A percentile compares a stretch with the other conserved stretches of the same genome.
These are phyloP conservation scores for Cottus gobio DNA, from an alignment of 2,113 vertebrate species.

Conservation along the genomic window DNA sequence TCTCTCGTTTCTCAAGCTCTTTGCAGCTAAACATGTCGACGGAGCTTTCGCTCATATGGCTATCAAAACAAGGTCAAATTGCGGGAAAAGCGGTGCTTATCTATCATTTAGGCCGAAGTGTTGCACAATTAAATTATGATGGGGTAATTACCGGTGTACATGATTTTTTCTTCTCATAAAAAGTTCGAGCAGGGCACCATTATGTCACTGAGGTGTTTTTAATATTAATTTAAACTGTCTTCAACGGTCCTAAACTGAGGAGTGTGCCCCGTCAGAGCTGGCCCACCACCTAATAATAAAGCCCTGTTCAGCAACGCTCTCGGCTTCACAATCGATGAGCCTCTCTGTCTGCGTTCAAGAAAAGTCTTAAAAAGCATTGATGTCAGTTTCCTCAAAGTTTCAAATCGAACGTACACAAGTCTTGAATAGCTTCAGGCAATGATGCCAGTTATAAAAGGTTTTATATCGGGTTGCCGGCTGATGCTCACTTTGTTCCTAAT, in stretches of 20 bases:
- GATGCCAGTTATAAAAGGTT: neutral
- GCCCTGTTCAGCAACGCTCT: neutral
- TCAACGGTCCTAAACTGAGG: neutral
- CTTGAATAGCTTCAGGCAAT: neutral
- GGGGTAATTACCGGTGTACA: neutral
- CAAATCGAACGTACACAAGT: neutral
- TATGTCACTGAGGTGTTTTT: neutral
- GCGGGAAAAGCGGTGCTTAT: neutral
- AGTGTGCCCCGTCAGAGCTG: neutral
- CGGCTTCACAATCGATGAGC: neutral
- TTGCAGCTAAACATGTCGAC: neutral
- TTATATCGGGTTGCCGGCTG: neutral
- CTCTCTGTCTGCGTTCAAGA: neutral
- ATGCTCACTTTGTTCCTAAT: neutral
- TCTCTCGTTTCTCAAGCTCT: neutral
- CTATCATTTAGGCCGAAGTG: neutral
- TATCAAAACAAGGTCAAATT: neutral
- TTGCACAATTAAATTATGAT: neutral
- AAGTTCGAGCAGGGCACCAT: neutral
- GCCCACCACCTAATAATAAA: neutral
- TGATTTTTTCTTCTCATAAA: neutral
- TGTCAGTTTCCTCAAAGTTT: neutral
- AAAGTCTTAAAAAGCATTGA: neutral
- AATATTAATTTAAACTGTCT: neutral
- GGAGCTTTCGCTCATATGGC: neutral